Percentiles rank a stretch among this genome's conserved stretches.
These are phyloP conservation scores for Saguinus midas DNA, from an alignment of 2,113 vertebrate genomes.

Conservation along the genomic window DNA sequence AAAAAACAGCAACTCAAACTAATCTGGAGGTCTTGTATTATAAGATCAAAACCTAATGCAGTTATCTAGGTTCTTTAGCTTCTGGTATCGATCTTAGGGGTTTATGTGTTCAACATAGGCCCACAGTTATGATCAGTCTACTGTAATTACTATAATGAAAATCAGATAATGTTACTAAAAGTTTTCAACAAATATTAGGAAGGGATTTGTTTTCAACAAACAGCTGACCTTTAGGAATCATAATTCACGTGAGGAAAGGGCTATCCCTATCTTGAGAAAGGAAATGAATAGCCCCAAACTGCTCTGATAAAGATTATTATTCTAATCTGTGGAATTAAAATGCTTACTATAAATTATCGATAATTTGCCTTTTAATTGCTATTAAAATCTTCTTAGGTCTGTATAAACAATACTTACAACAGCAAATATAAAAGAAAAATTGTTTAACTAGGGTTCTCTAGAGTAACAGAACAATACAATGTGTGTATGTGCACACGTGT, in stretches of 20 bases:
- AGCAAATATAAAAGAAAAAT: neutral
- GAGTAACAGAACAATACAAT: neutral
- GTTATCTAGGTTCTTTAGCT: neutral
- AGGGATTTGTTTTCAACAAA: slow-evolving; percentile 7
- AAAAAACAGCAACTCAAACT: neutral
- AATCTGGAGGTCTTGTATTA: neutral
- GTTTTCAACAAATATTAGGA: neutral
- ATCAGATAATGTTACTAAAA: neutral
- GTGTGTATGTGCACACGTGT: neutral
- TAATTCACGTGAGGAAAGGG: neutral
- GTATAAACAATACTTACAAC: neutral
- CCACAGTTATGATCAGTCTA: neutral
- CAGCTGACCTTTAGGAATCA: neutral
- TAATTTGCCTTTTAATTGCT: neutral
- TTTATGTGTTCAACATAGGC: neutral
- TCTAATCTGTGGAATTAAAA: neutral
- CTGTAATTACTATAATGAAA: neutral
- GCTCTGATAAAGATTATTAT: neutral
- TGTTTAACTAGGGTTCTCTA: neutral
- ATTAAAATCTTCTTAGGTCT: neutral
- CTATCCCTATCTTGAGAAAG: neutral
- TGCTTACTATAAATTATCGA: neutral
- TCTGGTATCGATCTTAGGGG: neutral
- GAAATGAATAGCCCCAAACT: neutral
- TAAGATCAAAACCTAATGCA: neutral